phyloP scores from a whole-genome alignment of 2,797 vertebrate genomes.

The Hydrophis major region DNA sequence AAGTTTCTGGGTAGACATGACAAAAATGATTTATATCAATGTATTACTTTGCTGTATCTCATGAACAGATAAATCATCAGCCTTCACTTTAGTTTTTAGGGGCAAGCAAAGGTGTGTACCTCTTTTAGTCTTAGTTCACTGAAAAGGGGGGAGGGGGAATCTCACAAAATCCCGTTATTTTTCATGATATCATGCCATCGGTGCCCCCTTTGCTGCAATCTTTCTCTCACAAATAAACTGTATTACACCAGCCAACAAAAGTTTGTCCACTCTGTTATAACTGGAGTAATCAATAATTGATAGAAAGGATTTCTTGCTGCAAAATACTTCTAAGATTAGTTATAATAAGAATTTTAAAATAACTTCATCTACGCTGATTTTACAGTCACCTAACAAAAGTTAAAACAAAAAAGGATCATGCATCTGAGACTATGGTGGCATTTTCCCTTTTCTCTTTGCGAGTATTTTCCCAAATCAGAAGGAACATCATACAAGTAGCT shows the following conservation, averaged over 20 bases:
- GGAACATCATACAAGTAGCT: constrained; percentile 27
- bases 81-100: neutral
- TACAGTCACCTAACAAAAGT: neutral
- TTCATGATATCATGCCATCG: neutral
- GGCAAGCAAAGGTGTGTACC: neutral
- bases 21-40: constrained; percentile 25
- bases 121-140: neutral
- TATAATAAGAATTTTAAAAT: constrained; percentile 21
- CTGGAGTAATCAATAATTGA: constrained; percentile 33
- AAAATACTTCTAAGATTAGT: constrained; percentile 36
- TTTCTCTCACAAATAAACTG: neutral
- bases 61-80: neutral
- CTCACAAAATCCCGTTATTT: neutral
- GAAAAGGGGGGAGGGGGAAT: neutral
- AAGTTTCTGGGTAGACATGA: constrained; percentile 3
- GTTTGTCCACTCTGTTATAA: constrained; percentile 1
- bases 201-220: neutral
- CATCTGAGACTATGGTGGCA: constrained; percentile 36
- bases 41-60: neutral
- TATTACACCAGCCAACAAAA: neutral
- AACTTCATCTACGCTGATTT: constrained; percentile 23
- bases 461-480: constrained; percentile 1
- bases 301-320: constrained; percentile 30
- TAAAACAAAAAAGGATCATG: constrained; percentile 29
- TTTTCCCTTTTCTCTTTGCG: constrained; percentile 34